Evolutionary conservation across 2,797 vertebrate genomes (phyloP).

Genomic region (Ceryle rudis): DNA sequence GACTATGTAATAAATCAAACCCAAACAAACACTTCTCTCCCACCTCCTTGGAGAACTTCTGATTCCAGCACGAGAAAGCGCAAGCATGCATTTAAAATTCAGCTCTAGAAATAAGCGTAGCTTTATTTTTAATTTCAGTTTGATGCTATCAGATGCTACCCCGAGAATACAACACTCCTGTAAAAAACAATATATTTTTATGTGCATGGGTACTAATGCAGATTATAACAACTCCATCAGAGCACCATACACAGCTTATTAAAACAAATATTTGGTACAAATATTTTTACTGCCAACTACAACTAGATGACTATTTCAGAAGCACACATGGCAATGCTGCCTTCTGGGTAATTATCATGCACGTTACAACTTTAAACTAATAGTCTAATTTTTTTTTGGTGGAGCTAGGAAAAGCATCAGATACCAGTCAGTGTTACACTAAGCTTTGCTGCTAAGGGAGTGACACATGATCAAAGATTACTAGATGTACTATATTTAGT

Average conservation of each 20-base stretch:
- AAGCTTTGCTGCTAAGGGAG: conserved; percentile 16
- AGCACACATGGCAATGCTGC: background rate
- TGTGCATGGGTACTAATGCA: background rate
- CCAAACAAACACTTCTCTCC: background rate
- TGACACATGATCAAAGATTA: conserved; percentile 32
- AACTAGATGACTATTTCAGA: background rate
- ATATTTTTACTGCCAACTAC: background rate
- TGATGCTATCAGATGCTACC: background rate
- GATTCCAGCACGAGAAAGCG: background rate
- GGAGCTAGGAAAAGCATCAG: background rate
- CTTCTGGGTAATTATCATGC: background rate
- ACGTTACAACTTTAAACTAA: background rate
- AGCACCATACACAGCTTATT: background rate
- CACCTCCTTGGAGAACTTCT: background rate
- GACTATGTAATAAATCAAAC: background rate
- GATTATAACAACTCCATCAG: background rate
- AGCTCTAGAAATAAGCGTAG: background rate
- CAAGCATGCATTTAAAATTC: background rate
- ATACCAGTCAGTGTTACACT: background rate
- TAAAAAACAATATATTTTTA: background rate
- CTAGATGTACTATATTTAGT: conserved; percentile 49
- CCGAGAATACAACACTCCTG: background rate
- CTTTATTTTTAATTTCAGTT: background rate
- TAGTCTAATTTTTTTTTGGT: background rate
- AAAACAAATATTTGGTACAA: background rate